Evolutionary conservation across 2,888 invertebrate species (phyloP), one percentile per base, ranked within the genome.

Genomic region (Xanthia togata): DNA sequence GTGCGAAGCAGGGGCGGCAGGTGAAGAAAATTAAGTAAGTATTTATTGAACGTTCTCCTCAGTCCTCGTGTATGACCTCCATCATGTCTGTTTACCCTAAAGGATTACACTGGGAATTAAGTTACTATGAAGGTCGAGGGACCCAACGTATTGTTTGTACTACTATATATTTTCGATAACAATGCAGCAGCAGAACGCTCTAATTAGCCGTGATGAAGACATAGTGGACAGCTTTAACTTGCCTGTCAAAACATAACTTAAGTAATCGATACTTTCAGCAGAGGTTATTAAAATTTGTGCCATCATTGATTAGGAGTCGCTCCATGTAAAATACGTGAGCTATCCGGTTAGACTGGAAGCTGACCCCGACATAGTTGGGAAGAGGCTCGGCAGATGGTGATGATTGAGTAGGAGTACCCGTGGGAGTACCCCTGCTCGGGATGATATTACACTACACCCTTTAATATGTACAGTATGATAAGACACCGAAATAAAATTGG

Each of bases 191-290:
- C 50, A 57, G 20, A 38, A 26, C 23, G 23, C 44, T 35, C 41
- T 44, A 59, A 50, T 68, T 60, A 65, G 41, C 8, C 3, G 41
- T 59, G 50, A 59, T 65, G 44, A 12, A 76, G 76, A 76, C 60
- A n/a, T 76, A 76, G 50, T 67, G 67, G 68, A 60, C 35, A 65
- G 38, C 38, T 76, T 38, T 50, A 75, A 62, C 76, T 65, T 76
- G 20, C 26, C 47, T 76, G 47, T 26, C 41, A 60, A 59, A 76
- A 35, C 73, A 53, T 73, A 50, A 70, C 57, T 70, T 44, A 41
- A 44, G 57, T 38, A 17, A 76, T 57, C 35, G 55, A 76, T 76
- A 76, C 64, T 26, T 44, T 41, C 17, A 17, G 2, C 11, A 26
- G 2, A 41, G 41, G 9, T 1, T 38, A 14, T 31, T 31, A 31